Conservation (phyloP, 2,113 vertebrate species). For the Lophotis ruficrista region DNA sequence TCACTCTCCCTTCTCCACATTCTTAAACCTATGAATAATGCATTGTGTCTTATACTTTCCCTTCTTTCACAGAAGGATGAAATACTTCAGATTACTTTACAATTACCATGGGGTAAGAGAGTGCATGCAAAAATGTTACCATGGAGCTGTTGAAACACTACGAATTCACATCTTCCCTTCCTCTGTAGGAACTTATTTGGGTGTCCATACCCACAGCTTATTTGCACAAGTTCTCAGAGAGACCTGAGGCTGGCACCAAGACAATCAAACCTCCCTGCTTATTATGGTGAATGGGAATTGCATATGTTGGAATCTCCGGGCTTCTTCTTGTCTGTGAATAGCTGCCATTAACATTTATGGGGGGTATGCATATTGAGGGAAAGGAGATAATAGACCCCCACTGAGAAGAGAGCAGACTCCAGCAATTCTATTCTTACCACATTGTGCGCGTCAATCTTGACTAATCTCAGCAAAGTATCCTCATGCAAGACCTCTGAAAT, state of each 20-base stretch:
- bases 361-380: conserved; percentile 60
- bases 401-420: conserved; percentile 48
- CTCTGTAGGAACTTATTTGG: conserved; percentile 8
- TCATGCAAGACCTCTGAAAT: conserved; percentile 48
- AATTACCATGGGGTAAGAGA: conserved; percentile 2
- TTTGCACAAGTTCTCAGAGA: conserved; percentile 30
- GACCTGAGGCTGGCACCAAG: not conserved
- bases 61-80: not conserved
- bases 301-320: conserved; percentile 61
- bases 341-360: conserved; percentile 70
- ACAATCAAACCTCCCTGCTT: conserved; percentile 19
- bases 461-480: conserved; percentile 69
- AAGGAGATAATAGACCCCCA: conserved; percentile 42
- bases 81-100: conserved; percentile 19
- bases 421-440: conserved; percentile 66
- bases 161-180: not conserved
- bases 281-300: conserved; percentile 15
- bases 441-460: conserved; percentile 67
- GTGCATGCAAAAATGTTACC: conserved; percentile 33
- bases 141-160: conserved; percentile 29
- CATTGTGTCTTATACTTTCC: not conserved
- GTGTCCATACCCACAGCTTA: not conserved
- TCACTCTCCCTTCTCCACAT: not conserved
- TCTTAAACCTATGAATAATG: not conserved
- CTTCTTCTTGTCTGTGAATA: conserved; percentile 62